Evolutionary conservation across 1,140 invertebrate genomes (phyloP).

Genomic region (Luehdorfia chinensis): DNA sequence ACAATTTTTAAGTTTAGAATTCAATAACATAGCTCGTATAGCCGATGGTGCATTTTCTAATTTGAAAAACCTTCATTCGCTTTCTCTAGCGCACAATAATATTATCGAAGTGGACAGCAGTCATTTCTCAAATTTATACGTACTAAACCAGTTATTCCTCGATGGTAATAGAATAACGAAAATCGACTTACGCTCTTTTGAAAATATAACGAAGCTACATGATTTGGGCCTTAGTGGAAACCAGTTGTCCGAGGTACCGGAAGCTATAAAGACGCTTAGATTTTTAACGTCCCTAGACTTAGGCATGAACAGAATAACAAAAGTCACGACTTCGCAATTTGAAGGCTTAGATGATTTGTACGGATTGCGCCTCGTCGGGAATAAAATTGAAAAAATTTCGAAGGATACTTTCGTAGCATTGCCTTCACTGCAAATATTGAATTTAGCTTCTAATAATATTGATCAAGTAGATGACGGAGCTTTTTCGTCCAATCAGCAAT

Average conservation of each 20-base stretch:
- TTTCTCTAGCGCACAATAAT: slow-evolving; percentile 86
- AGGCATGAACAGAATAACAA: slow-evolving; percentile 86
- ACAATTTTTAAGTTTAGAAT: slow-evolving; percentile 86
- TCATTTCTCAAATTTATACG: slow-evolving; percentile 86
- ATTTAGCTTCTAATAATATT: slow-evolving; percentile 84
- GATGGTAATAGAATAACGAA: slow-evolving; percentile 85
- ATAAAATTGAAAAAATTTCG: slow-evolving; percentile 82
- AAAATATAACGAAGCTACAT: slow-evolving; percentile 87
- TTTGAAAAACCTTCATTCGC: slow-evolving; percentile 86
- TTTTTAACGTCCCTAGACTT: slow-evolving; percentile 87
- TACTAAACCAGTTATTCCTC: slow-evolving; percentile 85
- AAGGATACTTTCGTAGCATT: slow-evolving; percentile 82
- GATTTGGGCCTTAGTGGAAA: slow-evolving; percentile 90
- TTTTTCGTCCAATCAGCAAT: slow-evolving; percentile 81
- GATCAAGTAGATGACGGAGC: slow-evolving; percentile 82
- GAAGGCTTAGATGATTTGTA: slow-evolving; percentile 81
- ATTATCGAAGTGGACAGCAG: slow-evolving; percentile 83
- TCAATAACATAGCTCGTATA: slow-evolving; percentile 85
- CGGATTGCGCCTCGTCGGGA: slow-evolving; percentile 82
- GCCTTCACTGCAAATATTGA: slow-evolving; percentile 82
- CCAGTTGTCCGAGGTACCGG: slow-evolving; percentile 84
- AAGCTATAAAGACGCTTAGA: slow-evolving; percentile 82
- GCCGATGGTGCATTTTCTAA: slow-evolving; percentile 86
- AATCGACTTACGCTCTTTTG: slow-evolving; percentile 85
- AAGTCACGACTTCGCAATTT: slow-evolving; percentile 80